Evolutionary conservation across 2,113 vertebrate species (phyloP).

Genomic region (Mirounga angustirostris): DNA sequence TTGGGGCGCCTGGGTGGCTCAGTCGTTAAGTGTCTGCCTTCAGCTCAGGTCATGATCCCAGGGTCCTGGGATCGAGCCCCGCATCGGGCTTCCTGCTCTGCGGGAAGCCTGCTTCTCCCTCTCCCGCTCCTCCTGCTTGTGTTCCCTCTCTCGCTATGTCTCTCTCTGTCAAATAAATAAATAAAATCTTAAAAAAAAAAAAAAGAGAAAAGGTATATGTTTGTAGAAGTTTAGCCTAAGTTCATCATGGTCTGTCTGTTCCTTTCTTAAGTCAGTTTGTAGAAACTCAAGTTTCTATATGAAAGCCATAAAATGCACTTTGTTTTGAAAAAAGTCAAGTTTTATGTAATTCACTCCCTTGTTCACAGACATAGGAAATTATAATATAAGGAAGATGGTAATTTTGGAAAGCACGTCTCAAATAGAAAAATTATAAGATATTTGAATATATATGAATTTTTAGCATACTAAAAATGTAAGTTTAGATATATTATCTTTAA

Average conservation of each 20-base stretch:
- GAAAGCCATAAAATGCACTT: slow-evolving; percentile 8
- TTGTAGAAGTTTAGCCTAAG: neutral
- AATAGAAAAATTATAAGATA: slow-evolving; percentile 53
- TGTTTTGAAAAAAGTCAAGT: neutral
- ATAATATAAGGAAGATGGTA: neutral
- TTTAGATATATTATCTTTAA: slow-evolving; percentile 12
- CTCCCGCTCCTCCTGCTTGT: no score
- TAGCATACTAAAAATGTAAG: slow-evolving; percentile 10
- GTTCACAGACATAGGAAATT: neutral
- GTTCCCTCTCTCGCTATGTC: no score
- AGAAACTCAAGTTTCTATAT: slow-evolving; percentile 9
- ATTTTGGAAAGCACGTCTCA: neutral
- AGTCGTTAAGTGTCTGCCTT: no score
- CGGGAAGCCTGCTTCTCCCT: no score
- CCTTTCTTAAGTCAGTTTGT: slow-evolving; percentile 22
- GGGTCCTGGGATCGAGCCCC: no score
- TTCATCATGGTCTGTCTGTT: neutral
- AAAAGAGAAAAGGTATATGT: no score
- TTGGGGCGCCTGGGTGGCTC: no score
- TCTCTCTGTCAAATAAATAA: no score
- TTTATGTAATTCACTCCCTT: slow-evolving; percentile 24
- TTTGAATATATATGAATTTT: slow-evolving; percentile 22
- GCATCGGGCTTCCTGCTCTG: no score
- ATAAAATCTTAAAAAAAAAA: no score
- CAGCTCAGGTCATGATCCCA: no score